Percentiles rank a stretch among this genome's conserved stretches.
These are phyloP conservation scores for Tupaia chinensis DNA, from an alignment of 2,113 vertebrate genomes.

Conservation along the genomic window DNA sequence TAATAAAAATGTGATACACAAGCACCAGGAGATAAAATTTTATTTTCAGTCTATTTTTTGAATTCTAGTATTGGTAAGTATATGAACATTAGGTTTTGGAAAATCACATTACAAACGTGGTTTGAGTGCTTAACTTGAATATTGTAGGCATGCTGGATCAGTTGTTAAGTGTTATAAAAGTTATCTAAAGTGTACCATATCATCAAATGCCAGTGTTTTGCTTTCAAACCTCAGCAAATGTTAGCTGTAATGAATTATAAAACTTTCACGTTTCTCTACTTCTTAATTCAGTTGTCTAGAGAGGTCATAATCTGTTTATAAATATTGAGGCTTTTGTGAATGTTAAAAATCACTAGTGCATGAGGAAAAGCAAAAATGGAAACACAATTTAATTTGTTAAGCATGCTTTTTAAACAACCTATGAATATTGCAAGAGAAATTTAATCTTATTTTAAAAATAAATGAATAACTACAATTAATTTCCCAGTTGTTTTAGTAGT, in stretches of 20 bases:
- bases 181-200: neutral
- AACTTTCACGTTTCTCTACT: neutral
- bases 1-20: neutral
- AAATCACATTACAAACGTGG: neutral
- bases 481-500: slow-evolving; percentile 19
- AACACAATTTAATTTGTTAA: slow-evolving; percentile 59
- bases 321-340: slow-evolving; percentile 51
- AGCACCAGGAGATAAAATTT: neutral
- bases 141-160: neutral
- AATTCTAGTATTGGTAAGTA: neutral
- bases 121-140: neutral
- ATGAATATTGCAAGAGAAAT: slow-evolving; percentile 56
- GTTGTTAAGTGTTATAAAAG: neutral
- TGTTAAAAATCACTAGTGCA: slow-evolving; percentile 38
- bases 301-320: slow-evolving; percentile 72
- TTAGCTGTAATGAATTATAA: slow-evolving; percentile 54
- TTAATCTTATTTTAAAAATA: slow-evolving; percentile 60
- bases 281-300: slow-evolving; percentile 57
- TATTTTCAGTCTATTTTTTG: slow-evolving; percentile 10
- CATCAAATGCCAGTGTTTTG: slow-evolving; percentile 26
- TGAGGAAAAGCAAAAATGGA: slow-evolving; percentile 69
- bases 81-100: neutral
- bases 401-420: neutral
- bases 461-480: slow-evolving; percentile 38
- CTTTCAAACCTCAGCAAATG: slow-evolving; percentile 17